Conservation (phyloP, 2,888 invertebrate genomes). For the Leptopilina drosophilae region DNA sequence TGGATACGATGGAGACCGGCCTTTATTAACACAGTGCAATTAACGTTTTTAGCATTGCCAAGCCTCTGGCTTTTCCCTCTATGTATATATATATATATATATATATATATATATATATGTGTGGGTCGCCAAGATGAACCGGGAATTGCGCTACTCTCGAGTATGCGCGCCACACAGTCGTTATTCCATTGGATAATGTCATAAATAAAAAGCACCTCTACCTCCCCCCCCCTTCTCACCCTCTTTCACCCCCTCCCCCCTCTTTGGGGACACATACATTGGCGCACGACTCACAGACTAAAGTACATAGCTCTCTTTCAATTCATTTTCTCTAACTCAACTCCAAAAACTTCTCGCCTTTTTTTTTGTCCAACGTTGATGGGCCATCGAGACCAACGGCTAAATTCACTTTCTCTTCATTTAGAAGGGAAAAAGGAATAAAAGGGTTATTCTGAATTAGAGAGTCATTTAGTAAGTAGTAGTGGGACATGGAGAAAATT, state of each 20-base stretch:
- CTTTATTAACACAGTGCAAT: slow-evolving; percentile 57
- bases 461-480: not conserved
- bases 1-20: slow-evolving; percentile 33
- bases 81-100: slow-evolving; percentile 14
- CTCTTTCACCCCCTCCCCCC: not conserved
- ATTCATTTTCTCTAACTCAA: slow-evolving; percentile 44
- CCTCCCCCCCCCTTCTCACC: not conserved
- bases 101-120: slow-evolving; percentile 45
- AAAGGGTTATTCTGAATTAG: not conserved
- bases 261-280: slow-evolving; percentile 16
- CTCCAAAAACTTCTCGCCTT: slow-evolving; percentile 9
- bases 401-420: slow-evolving; percentile 48
- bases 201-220: slow-evolving; percentile 50
- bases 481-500: not conserved
- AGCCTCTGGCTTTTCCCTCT: slow-evolving; percentile 27
- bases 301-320: slow-evolving; percentile 48
- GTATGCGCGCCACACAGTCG: slow-evolving; percentile 42
- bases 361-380: not conserved
- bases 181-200: slow-evolving; percentile 53
- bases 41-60: slow-evolving; percentile 55
- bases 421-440: slow-evolving; percentile 41
- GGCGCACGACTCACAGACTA: slow-evolving; percentile 18
- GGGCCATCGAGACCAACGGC: not conserved
- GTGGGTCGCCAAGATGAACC: slow-evolving; percentile 52
- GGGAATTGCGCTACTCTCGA: slow-evolving; percentile 50